Base-by-base conservation (phyloP, 2,888 invertebrate genomes). In the Euplagia quadripunctaria region DNA sequence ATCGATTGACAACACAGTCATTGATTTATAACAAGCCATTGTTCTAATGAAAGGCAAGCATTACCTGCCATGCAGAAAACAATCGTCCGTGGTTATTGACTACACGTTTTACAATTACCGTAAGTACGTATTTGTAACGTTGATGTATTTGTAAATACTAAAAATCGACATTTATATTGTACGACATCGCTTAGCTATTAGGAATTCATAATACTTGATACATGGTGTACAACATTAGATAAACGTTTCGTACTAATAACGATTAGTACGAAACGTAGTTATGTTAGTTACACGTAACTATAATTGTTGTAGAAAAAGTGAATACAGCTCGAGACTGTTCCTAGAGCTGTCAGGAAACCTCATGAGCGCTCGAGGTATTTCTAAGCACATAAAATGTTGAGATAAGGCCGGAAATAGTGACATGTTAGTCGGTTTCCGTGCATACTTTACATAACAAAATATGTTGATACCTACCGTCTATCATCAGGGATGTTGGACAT, bases 11-110 rank as follows among this genome's bases (percentile, higher is more conserved):
- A 82, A 83, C 80, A 81, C 55, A 70, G 75, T 79, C 75, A 80
- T 73, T 78, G 77, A 81, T 71, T 76, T 77, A 83, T 85, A 91
- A 90, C 89, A 90, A 85, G 81, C 88, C 89, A 91, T 91, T 92
- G 91, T 91, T 90, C 84, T 76, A 79, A 84, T 82, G 86, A 88
- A 89, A 89, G 82, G 80, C 80, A 85, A 84, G 81, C 85, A 82
- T 75, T 82, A 79, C 81, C 70, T 63, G 46, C 68, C 68, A 70
- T 61, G 82, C 80, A 77, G 85, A 87, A 88, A 89, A 91, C 90
- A 91, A 90, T 89, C 84, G 75, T 71, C 73, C 73, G 72, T 84
- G 84, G 82, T 82, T 82, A 83, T 84, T 83, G 82, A 87, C 85
- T 88, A 84, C 82, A 84, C 85, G 80, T 82, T 83, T 83, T 82